These are phyloP conservation scores for Octonoba sinensis DNA, from an alignment of 2,888 invertebrate species.

Conservation along the genomic window DNA sequence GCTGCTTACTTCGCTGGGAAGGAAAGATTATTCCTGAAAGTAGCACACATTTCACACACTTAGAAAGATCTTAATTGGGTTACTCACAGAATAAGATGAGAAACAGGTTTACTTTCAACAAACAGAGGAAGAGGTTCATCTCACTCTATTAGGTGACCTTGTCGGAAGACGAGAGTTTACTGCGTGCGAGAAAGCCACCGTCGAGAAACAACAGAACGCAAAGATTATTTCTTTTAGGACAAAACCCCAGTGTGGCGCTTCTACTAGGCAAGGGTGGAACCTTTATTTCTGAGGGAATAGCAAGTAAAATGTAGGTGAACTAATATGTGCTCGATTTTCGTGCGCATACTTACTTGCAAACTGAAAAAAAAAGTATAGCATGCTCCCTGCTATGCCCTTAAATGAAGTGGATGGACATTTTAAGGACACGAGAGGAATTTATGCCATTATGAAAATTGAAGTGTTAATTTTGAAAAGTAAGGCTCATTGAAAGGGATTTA, in stretches of 20 bases:
- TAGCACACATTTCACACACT: neutral
- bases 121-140: slow-evolving; percentile 32
- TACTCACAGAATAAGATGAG: slow-evolving; percentile 52
- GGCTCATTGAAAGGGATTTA: too few relatives aligned
- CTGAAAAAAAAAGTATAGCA: slow-evolving; percentile 12
- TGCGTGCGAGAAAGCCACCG: slow-evolving; percentile 13
- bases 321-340: slow-evolving; percentile 36
- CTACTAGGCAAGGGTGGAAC: slow-evolving; percentile 33
- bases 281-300: slow-evolving; percentile 28
- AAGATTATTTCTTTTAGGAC: slow-evolving; percentile 36
- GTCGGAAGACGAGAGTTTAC: slow-evolving; percentile 1
- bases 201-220: slow-evolving; percentile 20
- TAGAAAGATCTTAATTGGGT: slow-evolving; percentile 7
- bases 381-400: neutral
- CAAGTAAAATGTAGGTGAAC: slow-evolving; percentile 52
- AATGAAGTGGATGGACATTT: too few relatives aligned
- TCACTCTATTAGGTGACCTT: slow-evolving; percentile 33
- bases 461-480: too few relatives aligned
- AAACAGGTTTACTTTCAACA: slow-evolving; percentile 58
- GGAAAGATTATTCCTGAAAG: too few relatives aligned
- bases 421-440: slow-evolving; percentile 5
- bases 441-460: neutral
- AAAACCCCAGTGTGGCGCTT: slow-evolving; percentile 19
- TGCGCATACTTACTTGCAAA: slow-evolving; percentile 23
- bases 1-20: too few relatives aligned